Base-by-base conservation (phyloP, 1,140 invertebrate genomes). In the Neodiprion lecontei region DNA sequence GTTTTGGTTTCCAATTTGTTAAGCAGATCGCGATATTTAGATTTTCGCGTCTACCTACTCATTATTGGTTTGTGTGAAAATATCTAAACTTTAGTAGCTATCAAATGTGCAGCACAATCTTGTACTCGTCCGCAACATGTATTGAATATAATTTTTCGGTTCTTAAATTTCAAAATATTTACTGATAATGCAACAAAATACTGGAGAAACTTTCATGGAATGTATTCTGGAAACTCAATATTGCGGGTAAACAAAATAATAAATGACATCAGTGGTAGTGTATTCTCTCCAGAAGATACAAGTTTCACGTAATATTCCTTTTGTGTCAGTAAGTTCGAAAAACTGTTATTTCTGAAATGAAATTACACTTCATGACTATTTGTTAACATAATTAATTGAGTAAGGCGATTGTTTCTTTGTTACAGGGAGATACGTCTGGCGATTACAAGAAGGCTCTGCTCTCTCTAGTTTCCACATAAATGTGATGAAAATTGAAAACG, bases 361-460 rank as follows among this genome's bases (percentile, higher is more conserved):
- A 17, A 61, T 61, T 69, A 21, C 5, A 69, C 67, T 47, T 14
- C 21, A 12, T 77, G 48, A 74, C 17, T 47, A 61, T 48, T 67
- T 72, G 67, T 70, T 66, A 72, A 79, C 72, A 72, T 72, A 72
- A 73, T 75, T 73, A 73, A 69, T 49, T 70, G 61, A 28, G 77
- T 21, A 11, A 49, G 23, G 7, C 81, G 84, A 86, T 79, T 78
- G 80, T 75, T 74, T 81, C 84, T 84, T 85, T 84, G 80, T 91
- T 94, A 76, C 91, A 96, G 94, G 94, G 92, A 79, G 96, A 98
- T 87, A 97, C 96, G 75, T 96, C 95, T 80, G 96, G 96, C 76
- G 95, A 97, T 91, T 97, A 97, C 91, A 96, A 95, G 90, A 94
- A 93, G 88, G 92, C 96, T 81, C 91, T 97, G 81, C 90, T 97